These are phyloP conservation scores for Lucilia sericata DNA, from an alignment of 1,140 invertebrate genomes.

Conservation along the genomic window DNA sequence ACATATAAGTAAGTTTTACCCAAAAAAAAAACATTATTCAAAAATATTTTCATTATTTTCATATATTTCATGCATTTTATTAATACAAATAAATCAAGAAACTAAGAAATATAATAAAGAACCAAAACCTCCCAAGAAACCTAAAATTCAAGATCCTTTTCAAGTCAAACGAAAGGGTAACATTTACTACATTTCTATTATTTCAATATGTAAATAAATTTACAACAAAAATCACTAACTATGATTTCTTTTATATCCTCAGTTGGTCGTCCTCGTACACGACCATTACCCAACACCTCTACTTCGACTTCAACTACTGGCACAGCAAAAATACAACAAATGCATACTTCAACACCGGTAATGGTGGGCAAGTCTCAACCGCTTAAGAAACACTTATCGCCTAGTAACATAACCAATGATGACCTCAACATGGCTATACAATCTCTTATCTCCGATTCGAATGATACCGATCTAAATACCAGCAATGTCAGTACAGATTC, in stretches of 20 bases:
- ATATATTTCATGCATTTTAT: conserved; percentile 30
- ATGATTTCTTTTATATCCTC: conserved; percentile 50
- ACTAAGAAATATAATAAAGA: conserved; percentile 48
- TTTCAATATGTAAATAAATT: conserved; percentile 46
- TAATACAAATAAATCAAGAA: conserved; percentile 8
- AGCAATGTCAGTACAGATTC: conserved; percentile 33
- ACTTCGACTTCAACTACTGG: conserved; percentile 16
- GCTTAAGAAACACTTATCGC: conserved; percentile 24
- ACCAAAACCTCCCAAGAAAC: conserved; percentile 46
- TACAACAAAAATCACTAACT: neutral
- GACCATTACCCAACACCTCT: conserved; percentile 53
- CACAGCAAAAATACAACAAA: conserved; percentile 29
- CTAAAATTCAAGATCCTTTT: conserved; percentile 62
- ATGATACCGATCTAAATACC: conserved; percentile 52
- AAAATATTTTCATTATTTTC: neutral
- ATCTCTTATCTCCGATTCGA: conserved; percentile 58
- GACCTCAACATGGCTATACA: conserved; percentile 65
- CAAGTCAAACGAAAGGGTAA: conserved; percentile 66
- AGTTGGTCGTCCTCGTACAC: conserved; percentile 69
- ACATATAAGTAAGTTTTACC: conserved; percentile 31
- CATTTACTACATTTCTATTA: conserved; percentile 49
- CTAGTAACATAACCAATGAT: conserved; percentile 51
- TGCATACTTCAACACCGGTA: neutral
- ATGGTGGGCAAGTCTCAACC: conserved; percentile 44
- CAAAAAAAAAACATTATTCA: too few relatives aligned